phyloP scores from a whole-genome alignment of 1,140 invertebrate species.

The Centruroides vittatus region DNA sequence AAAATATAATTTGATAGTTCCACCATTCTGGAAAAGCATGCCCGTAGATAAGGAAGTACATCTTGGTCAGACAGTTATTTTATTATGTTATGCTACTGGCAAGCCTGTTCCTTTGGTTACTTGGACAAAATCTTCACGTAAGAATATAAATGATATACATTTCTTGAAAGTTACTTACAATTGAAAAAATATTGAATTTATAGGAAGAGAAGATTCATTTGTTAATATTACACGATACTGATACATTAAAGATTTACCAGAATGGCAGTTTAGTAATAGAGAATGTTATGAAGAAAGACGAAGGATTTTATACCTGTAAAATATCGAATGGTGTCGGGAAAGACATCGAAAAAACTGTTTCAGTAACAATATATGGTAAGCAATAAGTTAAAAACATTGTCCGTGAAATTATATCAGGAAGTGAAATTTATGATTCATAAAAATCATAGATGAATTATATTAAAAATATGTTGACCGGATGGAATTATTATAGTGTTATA shows the following conservation, averaged over 20 bases:
- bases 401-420: no score
- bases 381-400: no score
- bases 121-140: not conserved
- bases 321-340: constrained; percentile 5
- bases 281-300: constrained; percentile 1
- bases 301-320: constrained; percentile 7
- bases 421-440: no score
- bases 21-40: not conserved
- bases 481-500: no score
- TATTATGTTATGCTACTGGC: constrained; percentile 2
- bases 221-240: no score
- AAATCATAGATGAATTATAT: no score
- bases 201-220: no score
- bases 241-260: not conserved
- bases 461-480: no score
- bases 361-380: constrained; percentile 8
- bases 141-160: not conserved
- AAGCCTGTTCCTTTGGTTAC: constrained; percentile 1
- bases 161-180: no score
- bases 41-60: constrained; percentile 4
- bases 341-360: not conserved
- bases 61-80: not conserved
- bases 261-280: constrained; percentile 4
- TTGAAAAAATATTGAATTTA: no score
- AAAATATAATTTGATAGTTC: not conserved